A percentile compares a stretch with the other conserved stretches of the same genome.
Evolutionary conservation across 2,113 vertebrate genomes (phyloP).

Genomic region (Oxygymnocypris stewartii): DNA sequence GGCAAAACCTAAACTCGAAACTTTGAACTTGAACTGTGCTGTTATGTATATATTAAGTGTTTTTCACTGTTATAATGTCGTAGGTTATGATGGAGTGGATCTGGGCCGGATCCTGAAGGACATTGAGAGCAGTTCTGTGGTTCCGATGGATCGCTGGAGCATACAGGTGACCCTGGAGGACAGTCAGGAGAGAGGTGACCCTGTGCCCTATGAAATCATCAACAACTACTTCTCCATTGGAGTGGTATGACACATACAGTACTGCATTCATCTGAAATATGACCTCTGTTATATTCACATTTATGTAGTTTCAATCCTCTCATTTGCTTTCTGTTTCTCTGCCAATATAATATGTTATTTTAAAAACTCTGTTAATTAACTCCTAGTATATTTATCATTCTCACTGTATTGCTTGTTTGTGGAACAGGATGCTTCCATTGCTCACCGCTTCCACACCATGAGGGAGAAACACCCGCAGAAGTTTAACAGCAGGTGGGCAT

Average conservation of each 20-base stretch:
- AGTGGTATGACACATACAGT: constrained; percentile 78
- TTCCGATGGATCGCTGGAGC: constrained; percentile 87
- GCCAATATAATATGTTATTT: background rate
- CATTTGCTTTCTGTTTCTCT: background rate
- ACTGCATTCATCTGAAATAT: background rate
- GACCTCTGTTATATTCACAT: background rate
- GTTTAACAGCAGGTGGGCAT: constrained; percentile 91
- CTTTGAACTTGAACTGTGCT: background rate
- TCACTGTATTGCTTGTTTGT: constrained; percentile 32
- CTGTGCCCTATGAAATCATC: constrained; percentile 91
- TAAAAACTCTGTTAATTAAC: background rate
- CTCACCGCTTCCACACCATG: constrained; percentile 91
- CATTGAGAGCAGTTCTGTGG: constrained; percentile 74
- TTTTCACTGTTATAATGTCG: background rate
- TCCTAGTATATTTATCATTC: background rate
- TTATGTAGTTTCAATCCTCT: background rate
- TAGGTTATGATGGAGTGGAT: constrained; percentile 89
- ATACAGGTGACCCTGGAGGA: constrained; percentile 82
- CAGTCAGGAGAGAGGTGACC: constrained; percentile 82
- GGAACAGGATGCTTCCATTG: constrained; percentile 88
- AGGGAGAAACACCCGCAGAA: constrained; percentile 91
- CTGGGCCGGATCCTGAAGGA: constrained; percentile 85
- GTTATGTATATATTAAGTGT: background rate
- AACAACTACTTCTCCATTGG: constrained; percentile 98
- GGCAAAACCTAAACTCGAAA: background rate